These are phyloP conservation scores for Brienomyrus longianalis DNA, from an alignment of 2,113 vertebrate genomes.

Conservation along the genomic window DNA sequence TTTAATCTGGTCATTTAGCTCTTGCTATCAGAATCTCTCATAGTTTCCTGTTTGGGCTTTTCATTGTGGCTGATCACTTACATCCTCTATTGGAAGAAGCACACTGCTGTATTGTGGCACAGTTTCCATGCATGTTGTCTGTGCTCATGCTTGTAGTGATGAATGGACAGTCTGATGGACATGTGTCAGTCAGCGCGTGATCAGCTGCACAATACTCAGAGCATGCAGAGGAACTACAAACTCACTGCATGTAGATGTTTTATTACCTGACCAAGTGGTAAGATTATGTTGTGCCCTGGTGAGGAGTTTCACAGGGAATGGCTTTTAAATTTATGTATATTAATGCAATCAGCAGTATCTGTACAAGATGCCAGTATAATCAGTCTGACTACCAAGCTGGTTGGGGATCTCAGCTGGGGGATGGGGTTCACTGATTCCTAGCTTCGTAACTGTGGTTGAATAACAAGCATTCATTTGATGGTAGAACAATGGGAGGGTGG, in stretches of 20 bases:
- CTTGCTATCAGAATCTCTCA: neutral
- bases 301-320: neutral
- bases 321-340: neutral
- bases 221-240: neutral
- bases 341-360: neutral
- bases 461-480: neutral
- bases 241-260: neutral
- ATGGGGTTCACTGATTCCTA: neutral
- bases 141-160: neutral
- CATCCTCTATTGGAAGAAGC: neutral
- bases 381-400: neutral
- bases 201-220: neutral
- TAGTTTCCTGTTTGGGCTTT: neutral
- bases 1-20: neutral
- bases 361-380: neutral
- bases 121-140: neutral
- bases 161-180: neutral
- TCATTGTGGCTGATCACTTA: neutral
- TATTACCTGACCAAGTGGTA: neutral
- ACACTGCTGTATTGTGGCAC: neutral
- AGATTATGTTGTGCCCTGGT: neutral
- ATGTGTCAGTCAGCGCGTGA: neutral
- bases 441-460: neutral
- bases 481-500: neutral
- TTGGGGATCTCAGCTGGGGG: neutral